These are phyloP conservation scores for Hypselothyrea guttata DNA, from an alignment of 2,888 invertebrate genomes.

Conservation along the genomic window DNA sequence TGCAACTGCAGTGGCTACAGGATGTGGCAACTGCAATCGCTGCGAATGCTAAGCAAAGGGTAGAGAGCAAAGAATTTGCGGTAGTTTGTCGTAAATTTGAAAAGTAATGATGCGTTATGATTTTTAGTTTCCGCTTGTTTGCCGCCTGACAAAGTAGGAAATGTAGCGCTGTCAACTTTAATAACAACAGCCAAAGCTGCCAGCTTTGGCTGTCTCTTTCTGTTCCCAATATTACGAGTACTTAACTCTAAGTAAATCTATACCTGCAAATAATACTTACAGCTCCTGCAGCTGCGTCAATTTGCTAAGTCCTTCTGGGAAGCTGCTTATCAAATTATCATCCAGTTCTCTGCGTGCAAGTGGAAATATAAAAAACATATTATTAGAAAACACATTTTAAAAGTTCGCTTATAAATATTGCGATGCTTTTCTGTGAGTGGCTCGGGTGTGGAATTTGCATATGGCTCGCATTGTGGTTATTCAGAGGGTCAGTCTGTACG, in stretches of 20 bases:
- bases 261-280: conserved; percentile 86
- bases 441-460: conserved; percentile 52
- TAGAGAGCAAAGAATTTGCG: background rate
- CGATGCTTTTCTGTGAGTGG: conserved; percentile 9
- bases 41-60: conserved; percentile 4
- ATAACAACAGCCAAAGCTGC: conserved; percentile 44
- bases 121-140: conserved; percentile 72
- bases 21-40: conserved; percentile 41
- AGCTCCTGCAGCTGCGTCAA: conserved; percentile 91
- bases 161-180: conserved; percentile 52
- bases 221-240: background rate
- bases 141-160: conserved; percentile 60
- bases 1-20: conserved; percentile 40
- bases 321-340: conserved; percentile 88
- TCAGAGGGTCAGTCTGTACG: conserved; percentile 65
- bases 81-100: conserved; percentile 67
- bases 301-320: conserved; percentile 89
- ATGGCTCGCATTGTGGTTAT: conserved; percentile 26
- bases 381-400: conserved; percentile 24
- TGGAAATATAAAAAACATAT: conserved; percentile 15
- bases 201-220: conserved; percentile 52
- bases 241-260: too few relatives aligned
- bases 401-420: conserved; percentile 44
- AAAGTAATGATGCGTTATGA: conserved; percentile 79
- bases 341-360: conserved; percentile 87